Evolutionary conservation across 2,113 vertebrate species (phyloP).

Genomic region (Podarcis cretensis): DNA sequence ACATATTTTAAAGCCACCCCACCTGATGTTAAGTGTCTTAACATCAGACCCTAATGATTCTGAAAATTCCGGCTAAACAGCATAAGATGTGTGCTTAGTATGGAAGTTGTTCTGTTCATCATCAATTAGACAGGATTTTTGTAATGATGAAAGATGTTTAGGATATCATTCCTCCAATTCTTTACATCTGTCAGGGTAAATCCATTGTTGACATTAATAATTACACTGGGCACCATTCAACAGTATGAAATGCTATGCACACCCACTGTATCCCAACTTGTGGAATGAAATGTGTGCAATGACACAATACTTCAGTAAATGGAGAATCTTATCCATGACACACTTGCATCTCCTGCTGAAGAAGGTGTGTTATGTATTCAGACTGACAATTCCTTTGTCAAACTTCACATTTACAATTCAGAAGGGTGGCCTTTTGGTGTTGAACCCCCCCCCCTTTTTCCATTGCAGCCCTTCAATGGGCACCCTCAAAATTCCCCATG

Average conservation of each 20-base stretch:
- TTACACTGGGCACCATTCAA: background rate
- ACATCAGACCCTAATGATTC: conserved; percentile 57
- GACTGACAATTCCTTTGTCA: background rate
- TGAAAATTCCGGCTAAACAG: conserved; percentile 32
- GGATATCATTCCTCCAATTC: background rate
- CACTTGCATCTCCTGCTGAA: too few relatives aligned
- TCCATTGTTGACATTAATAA: conserved; percentile 12
- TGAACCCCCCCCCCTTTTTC: too few relatives aligned
- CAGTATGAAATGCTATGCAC: background rate
- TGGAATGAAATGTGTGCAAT: background rate
- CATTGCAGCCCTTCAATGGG: too few relatives aligned
- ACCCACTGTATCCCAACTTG: too few relatives aligned
- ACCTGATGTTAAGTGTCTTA: conserved; percentile 54
- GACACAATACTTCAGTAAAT: background rate
- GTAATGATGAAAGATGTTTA: conserved; percentile 7
- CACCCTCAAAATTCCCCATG: too few relatives aligned
- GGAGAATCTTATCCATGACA: background rate
- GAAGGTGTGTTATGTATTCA: background rate
- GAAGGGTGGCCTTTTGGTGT: too few relatives aligned
- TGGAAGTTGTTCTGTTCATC: conserved; percentile 41
- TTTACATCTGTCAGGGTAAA: background rate
- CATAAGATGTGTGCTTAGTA: conserved; percentile 42
- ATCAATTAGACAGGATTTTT: conserved; percentile 27
- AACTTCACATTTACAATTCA: background rate
- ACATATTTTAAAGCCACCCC: conserved; percentile 10